These are phyloP conservation scores for Mallotus villosus DNA, from an alignment of 2,797 vertebrate species.

Conservation along the genomic window DNA sequence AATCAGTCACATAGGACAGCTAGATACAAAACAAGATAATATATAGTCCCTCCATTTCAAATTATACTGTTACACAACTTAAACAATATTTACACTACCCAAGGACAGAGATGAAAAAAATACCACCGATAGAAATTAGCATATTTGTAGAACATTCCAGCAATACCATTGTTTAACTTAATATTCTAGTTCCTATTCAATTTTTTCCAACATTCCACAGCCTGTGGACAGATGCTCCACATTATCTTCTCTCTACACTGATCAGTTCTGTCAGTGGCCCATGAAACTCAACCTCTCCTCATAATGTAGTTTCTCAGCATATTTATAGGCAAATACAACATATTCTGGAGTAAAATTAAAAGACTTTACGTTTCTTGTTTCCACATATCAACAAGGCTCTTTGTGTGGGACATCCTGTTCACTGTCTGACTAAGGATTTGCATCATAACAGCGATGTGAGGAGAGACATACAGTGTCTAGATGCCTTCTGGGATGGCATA, in stretches of 20 bases:
- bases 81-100: slow-evolving; percentile 30
- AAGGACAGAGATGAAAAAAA: slow-evolving; percentile 42
- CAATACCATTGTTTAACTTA: slow-evolving; percentile 67
- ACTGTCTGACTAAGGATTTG: background rate
- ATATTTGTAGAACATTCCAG: slow-evolving; percentile 68
- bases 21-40: background rate
- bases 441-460: background rate
- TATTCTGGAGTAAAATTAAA: background rate
- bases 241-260: slow-evolving; percentile 50
- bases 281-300: slow-evolving; percentile 32
- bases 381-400: background rate
- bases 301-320: slow-evolving; percentile 20
- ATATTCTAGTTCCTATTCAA: slow-evolving; percentile 56
- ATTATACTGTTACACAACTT: slow-evolving; percentile 49
- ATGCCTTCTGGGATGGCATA: background rate
- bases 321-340: slow-evolving; percentile 25
- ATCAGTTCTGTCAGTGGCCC: slow-evolving; percentile 37
- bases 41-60: slow-evolving; percentile 4
- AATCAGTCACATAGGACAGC: background rate
- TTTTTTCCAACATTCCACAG: slow-evolving; percentile 63
- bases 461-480: background rate
- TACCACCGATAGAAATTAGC: slow-evolving; percentile 45
- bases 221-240: slow-evolving; percentile 64
- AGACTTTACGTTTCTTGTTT: too few species aligned
- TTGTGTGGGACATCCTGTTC: too few species aligned